phyloP scores from a whole-genome alignment of 2,888 invertebrate species.

The Drosophila sordidapex region DNA sequence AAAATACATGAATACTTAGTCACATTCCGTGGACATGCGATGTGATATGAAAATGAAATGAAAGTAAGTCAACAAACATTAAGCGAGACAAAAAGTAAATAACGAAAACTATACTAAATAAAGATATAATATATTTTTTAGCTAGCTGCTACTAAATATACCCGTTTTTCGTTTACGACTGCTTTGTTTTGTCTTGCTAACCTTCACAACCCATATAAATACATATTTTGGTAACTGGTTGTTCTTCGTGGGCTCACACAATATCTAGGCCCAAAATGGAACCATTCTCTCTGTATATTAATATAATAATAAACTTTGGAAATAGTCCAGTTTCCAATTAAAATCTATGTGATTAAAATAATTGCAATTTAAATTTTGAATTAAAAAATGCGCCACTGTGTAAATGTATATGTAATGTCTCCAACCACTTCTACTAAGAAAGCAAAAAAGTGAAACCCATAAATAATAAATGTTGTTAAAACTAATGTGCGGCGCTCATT shows the following conservation, averaged over 20 bases:
- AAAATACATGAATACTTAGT: constrained; percentile 45
- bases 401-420: constrained; percentile 46
- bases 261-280: neutral
- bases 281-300: neutral
- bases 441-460: constrained; percentile 63
- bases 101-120: constrained; percentile 3
- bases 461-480: constrained; percentile 82
- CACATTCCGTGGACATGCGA: constrained; percentile 36
- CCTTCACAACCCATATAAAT: neutral
- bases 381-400: constrained; percentile 28
- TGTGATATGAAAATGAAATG: constrained; percentile 49
- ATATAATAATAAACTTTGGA: neutral
- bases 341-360: constrained; percentile 53
- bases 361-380: constrained; percentile 60
- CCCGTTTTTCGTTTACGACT: neutral
- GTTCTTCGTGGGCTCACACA: neutral
- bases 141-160: neutral
- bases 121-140: neutral
- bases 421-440: constrained; percentile 31
- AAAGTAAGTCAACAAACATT: constrained; percentile 28
- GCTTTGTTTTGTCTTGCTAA: neutral
- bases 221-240: neutral
- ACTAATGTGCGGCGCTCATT: constrained; percentile 80
- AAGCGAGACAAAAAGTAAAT: constrained; percentile 7
- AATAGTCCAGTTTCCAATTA: constrained; percentile 53